These are phyloP conservation scores for Oryzias dopingdopingensis DNA, from an alignment of 2,797 vertebrate species.

Conservation along the genomic window DNA sequence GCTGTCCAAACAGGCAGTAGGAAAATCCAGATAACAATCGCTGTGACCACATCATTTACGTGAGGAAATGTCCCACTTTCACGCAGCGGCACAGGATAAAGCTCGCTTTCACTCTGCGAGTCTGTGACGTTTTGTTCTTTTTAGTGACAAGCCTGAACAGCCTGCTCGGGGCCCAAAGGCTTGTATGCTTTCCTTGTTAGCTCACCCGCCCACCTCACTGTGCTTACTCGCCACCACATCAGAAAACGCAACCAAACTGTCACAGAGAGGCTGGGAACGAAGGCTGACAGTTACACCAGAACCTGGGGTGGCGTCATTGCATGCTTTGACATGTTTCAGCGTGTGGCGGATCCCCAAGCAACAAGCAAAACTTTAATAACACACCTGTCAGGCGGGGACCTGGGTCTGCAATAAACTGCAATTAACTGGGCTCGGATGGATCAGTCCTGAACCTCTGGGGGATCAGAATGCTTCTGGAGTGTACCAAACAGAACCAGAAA, in stretches of 20 bases:
- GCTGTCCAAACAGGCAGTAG: conserved; percentile 11
- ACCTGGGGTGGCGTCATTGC: conserved; percentile 23
- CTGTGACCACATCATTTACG: conserved; percentile 13
- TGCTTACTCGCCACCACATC: conserved; percentile 10
- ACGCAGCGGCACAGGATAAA: background rate
- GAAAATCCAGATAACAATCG: conserved; percentile 36
- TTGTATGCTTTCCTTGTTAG: conserved; percentile 9
- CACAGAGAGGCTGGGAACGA: conserved; percentile 17
- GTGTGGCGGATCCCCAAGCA: conserved; percentile 14
- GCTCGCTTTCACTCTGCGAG: too few species aligned
- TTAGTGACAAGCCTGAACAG: too few species aligned
- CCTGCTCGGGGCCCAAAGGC: conserved; percentile 4
- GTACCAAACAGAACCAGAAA: conserved; percentile 6
- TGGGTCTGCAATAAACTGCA: conserved; percentile 28
- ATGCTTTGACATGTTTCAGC: conserved; percentile 46
- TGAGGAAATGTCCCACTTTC: background rate
- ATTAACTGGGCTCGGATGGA: conserved; percentile 34
- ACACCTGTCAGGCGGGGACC: conserved; percentile 38
- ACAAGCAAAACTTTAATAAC: conserved; percentile 39
- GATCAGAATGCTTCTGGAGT: conserved; percentile 18
- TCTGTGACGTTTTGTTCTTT: too few species aligned
- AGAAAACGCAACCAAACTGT: conserved; percentile 45
- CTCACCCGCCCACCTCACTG: conserved; percentile 34
- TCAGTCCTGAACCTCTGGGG: conserved; percentile 25
- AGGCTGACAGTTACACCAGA: conserved; percentile 17